Evolutionary conservation across 2,113 vertebrate species (phyloP).

Genomic region (Corythornis madagascariensis): DNA sequence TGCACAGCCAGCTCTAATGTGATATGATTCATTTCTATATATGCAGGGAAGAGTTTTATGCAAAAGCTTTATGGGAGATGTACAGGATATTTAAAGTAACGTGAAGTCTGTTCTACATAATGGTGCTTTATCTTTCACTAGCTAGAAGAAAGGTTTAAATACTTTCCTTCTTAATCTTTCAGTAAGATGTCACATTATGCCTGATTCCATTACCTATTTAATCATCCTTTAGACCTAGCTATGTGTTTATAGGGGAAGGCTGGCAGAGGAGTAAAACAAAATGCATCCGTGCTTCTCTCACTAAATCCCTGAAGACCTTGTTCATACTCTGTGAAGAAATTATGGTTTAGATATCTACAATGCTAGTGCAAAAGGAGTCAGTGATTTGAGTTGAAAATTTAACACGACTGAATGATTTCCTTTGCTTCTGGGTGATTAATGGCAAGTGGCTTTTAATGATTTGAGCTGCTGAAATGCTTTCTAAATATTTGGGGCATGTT

Average conservation of each 20-base stretch:
- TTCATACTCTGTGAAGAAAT: neutral
- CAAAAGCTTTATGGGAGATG: slow-evolving; percentile 1
- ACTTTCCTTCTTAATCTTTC: neutral
- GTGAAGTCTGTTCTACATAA: neutral
- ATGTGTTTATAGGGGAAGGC: neutral
- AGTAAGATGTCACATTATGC: neutral
- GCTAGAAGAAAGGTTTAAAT: slow-evolving; percentile 30
- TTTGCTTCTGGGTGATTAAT: neutral
- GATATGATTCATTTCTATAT: slow-evolving; percentile 31
- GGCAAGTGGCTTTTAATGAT: neutral
- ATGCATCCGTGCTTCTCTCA: neutral
- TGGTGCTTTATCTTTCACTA: neutral
- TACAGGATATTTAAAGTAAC: slow-evolving; percentile 26
- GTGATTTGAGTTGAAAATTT: neutral
- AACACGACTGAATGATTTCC: neutral
- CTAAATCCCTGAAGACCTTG: neutral
- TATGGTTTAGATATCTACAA: neutral
- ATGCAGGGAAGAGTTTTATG: neutral
- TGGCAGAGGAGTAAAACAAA: slow-evolving; percentile 3
- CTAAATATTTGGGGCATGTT: neutral
- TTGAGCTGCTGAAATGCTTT: neutral
- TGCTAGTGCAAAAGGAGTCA: neutral
- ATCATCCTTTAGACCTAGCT: slow-evolving; percentile 9
- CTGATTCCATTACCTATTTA: slow-evolving; percentile 13
- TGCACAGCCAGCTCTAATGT: slow-evolving; percentile 24